Evolutionary conservation across 1,140 invertebrate genomes (phyloP).

Genomic region (Drosophila saltans): DNA sequence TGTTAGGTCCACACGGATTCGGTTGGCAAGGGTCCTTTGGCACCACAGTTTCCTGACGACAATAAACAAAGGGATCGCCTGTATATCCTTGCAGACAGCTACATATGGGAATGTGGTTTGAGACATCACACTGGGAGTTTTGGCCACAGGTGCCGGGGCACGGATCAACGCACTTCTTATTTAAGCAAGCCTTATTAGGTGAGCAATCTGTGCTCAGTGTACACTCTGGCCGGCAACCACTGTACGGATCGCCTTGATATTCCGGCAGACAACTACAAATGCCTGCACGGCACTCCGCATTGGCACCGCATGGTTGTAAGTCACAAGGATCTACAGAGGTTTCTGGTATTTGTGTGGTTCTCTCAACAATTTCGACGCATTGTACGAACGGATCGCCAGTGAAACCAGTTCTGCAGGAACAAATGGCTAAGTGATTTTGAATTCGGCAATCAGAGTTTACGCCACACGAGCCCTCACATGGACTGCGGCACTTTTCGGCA

Average conservation of each 20-base stretch:
- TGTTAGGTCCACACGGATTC: conserved; percentile 91
- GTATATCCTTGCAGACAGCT: conserved; percentile 88
- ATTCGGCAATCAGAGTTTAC: conserved; percentile 90
- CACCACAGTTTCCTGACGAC: conserved; percentile 65
- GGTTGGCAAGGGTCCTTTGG: conserved; percentile 87
- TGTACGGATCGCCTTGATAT: conserved; percentile 88
- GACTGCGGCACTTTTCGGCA: conserved; percentile 90
- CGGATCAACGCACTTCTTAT: conserved; percentile 90
- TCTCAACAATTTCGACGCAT: conserved; percentile 85
- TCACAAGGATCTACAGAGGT: conserved; percentile 86
- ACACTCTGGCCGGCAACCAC: conserved; percentile 91
- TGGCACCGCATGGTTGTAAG: conserved; percentile 91
- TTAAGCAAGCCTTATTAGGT: conserved; percentile 88
- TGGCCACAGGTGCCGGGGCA: conserved; percentile 90
- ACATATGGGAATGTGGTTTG: conserved; percentile 92
- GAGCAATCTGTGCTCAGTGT: conserved; percentile 92
- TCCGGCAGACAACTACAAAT: conserved; percentile 87
- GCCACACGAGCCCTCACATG: conserved; percentile 91
- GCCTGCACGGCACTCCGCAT: conserved; percentile 88
- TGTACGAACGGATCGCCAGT: conserved; percentile 91
- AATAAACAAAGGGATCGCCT: conserved; percentile 90
- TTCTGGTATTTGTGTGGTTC: conserved; percentile 85
- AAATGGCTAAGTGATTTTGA: conserved; percentile 90
- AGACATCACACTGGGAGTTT: conserved; percentile 89
- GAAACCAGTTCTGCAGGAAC: conserved; percentile 87